Evolutionary conservation across 1,140 invertebrate genomes (phyloP), one percentile per base, ranked within the genome.

Genomic region (Eufriesea mexicana): DNA sequence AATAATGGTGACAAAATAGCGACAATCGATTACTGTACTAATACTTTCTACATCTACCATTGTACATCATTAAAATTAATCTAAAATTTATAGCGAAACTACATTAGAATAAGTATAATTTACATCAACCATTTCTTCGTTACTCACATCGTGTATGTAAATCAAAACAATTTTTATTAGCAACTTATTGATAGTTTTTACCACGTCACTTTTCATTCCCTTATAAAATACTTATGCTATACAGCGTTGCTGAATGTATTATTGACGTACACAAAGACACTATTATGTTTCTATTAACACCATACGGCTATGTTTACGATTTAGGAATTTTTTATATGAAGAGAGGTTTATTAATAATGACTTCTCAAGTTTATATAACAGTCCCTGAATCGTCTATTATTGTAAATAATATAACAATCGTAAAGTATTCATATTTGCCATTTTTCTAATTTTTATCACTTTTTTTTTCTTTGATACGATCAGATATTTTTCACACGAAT

Each of bases 301-400:
- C 28, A 42, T 42, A 55, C 20, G 51, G 12, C 9, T 72, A 28
- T 35, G 14, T 73, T 57, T 16, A n/a, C 4, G 5, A 25, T 57
- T 55, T 73, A 73, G 51, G 51, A 66, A 28, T 73, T 73, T 23
- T 9, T 42, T 42, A n/a, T 23, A 55, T 18, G 14, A 55, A 20
- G 18, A 54, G 5, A 73, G 10, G 6, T 73, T 42, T n/a, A n/a
- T 7, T 23, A 14, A 57, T 54, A 73, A 23, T 25, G 42, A 57
- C 25, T 73, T 57, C 20, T 57, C 49, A 57, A 23, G 20, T 35
- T 55, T 72, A 72, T 72, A 55, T 42, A 57, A 72, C 70, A 54
- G 71, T 73, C 70, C 51, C 51, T 72, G 49, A 55, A 73, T 73
- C 25, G 8, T 57, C 28, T 73, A 73, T 73, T 57, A 2, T 57